Evolutionary conservation across 2,797 vertebrate species (phyloP).

Genomic region (Coregonus sp.): DNA sequence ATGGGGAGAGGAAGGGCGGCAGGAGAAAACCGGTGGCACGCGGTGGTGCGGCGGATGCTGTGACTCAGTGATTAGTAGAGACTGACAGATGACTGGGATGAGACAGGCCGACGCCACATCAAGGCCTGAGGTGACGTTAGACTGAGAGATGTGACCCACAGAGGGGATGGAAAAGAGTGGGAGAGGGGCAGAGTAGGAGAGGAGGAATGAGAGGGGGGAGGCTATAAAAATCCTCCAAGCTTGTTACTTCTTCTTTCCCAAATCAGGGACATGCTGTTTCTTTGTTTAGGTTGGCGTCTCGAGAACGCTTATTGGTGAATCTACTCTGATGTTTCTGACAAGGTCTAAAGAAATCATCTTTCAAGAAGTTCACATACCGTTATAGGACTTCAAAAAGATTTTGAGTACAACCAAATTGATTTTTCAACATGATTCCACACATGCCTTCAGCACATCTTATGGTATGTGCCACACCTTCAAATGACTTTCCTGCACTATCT

Average conservation of each 20-base stretch:
- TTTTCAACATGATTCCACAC: background rate
- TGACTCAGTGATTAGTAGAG: slow-evolving; percentile 76
- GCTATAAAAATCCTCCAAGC: slow-evolving; percentile 28
- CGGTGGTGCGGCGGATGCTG: slow-evolving; percentile 51
- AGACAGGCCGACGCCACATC: slow-evolving; percentile 72
- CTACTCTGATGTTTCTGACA: background rate
- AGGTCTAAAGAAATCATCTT: background rate
- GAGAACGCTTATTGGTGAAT: slow-evolving; percentile 28
- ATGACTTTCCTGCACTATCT: background rate
- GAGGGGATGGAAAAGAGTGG: slow-evolving; percentile 47
- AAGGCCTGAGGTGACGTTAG: slow-evolving; percentile 54
- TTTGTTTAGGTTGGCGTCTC: slow-evolving; percentile 47
- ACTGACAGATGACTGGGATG: slow-evolving; percentile 63
- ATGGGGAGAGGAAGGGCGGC: slow-evolving; percentile 16
- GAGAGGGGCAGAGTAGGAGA: slow-evolving; percentile 33
- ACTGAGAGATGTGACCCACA: slow-evolving; percentile 62
- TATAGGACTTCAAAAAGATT: background rate
- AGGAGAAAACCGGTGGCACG: slow-evolving; percentile 47
- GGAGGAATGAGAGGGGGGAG: slow-evolving; percentile 46
- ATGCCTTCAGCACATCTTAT: slow-evolving; percentile 24
- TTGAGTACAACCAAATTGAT: background rate
- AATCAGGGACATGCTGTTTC: slow-evolving; percentile 36
- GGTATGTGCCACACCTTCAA: slow-evolving; percentile 49
- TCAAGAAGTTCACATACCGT: background rate
- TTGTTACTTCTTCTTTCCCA: slow-evolving; percentile 36